phyloP scores from a whole-genome alignment of 2,797 vertebrate species.

The Lepilemur ruficaudatus region DNA sequence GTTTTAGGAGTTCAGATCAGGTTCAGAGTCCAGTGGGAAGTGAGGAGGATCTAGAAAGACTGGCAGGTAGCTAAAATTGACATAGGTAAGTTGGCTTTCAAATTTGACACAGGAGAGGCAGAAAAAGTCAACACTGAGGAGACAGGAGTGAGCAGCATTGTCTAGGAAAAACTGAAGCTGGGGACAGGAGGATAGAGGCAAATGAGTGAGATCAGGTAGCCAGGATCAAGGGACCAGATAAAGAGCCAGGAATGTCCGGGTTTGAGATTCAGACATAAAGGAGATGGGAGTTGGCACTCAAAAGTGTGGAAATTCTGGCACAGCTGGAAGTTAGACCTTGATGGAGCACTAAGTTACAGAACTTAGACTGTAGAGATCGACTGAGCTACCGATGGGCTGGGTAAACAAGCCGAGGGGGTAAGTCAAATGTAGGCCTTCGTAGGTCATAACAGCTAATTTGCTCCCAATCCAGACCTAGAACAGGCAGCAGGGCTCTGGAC shows the following conservation, averaged over 20 bases:
- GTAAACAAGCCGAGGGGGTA: fast-evolving
- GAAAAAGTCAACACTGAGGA: background rate
- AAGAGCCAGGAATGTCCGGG: background rate
- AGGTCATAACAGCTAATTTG: background rate
- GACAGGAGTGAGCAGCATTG: background rate
- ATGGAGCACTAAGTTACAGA: background rate
- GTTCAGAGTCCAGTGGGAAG: background rate
- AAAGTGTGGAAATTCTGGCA: background rate
- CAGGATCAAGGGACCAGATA: background rate
- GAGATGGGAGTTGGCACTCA: background rate
- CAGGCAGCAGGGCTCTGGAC: background rate
- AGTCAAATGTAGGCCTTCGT: background rate
- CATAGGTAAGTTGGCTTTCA: background rate
- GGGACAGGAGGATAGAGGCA: background rate
- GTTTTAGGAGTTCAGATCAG: background rate
- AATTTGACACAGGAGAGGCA: background rate
- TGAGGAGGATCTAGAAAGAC: background rate
- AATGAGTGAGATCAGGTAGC: background rate
- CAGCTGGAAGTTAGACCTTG: background rate
- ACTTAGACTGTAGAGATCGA: background rate
- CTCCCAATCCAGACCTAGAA: background rate
- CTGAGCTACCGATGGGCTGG: background rate
- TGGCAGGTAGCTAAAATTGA: background rate
- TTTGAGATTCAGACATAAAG: background rate
- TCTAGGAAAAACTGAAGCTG: background rate